A percentile compares a stretch with the other conserved stretches of the same genome.
phyloP scores from a whole-genome alignment of 2,113 vertebrate genomes.

The Menura novaehollandiae region DNA sequence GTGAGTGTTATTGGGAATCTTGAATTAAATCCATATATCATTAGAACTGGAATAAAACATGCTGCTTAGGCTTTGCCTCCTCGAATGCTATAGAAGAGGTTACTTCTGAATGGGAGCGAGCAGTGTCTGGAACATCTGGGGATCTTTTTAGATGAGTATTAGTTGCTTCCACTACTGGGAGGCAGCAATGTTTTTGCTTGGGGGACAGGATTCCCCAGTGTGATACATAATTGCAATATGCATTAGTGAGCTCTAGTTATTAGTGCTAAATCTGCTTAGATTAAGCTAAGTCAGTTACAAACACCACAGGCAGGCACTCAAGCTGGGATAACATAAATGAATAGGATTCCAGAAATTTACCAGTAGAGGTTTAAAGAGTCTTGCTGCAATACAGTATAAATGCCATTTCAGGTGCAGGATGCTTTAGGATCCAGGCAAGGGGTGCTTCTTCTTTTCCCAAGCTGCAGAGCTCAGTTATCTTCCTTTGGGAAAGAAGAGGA shows the following conservation, averaged over 20 bases:
- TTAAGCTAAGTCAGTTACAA: conserved; percentile 42
- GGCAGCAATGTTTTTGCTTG: not conserved
- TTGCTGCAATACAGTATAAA: not conserved
- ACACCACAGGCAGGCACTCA: not conserved
- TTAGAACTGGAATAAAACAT: not conserved
- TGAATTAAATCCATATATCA: conserved; percentile 11
- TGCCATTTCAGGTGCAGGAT: not conserved
- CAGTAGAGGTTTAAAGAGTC: not conserved
- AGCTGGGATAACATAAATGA: conserved; percentile 1
- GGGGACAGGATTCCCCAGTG: not conserved
- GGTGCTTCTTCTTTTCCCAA: not conserved
- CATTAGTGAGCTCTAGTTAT: conserved; percentile 39
- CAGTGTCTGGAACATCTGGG: not conserved
- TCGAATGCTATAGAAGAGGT: not conserved
- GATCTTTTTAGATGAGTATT: not conserved
- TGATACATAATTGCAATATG: conserved; percentile 2
- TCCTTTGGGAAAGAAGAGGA: not conserved
- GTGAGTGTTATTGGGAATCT: not conserved
- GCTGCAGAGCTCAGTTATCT: not conserved
- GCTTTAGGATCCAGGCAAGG: not conserved
- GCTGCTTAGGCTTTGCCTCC: not conserved
- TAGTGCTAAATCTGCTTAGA: conserved; percentile 46
- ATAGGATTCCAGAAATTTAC: conserved; percentile 16
- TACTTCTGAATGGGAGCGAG: not conserved
- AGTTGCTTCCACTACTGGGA: not conserved